Evolutionary conservation across 2,113 vertebrate genomes (phyloP).

Genomic region (Eupsittula cactorum): DNA sequence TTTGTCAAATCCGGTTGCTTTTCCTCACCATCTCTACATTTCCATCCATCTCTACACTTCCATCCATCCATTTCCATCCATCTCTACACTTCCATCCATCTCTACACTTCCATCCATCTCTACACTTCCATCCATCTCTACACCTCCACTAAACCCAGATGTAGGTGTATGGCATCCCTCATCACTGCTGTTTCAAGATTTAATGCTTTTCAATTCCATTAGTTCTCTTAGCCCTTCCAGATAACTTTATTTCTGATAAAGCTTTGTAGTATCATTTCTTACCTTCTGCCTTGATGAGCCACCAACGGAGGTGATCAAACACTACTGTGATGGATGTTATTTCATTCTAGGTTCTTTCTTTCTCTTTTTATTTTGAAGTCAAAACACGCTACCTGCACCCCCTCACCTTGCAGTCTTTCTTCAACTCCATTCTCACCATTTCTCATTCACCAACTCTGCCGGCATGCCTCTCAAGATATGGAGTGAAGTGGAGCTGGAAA

Average conservation of each 20-base stretch:
- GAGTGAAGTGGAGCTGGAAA: background rate
- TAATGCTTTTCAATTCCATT: background rate
- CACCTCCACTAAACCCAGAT: background rate
- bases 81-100: background rate
- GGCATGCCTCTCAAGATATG: rapidly evolving
- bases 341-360: background rate
- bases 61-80: background rate
- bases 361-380: background rate
- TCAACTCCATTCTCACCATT: rapidly evolving
- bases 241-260: background rate
- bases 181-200: background rate
- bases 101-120: background rate
- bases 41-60: background rate
- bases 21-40: background rate
- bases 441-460: background rate
- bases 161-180: background rate
- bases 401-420: background rate
- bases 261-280: background rate
- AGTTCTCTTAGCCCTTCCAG: background rate
- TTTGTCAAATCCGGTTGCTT: background rate
- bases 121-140: background rate
- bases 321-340: no score
- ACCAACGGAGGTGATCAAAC: background rate
- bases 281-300: background rate
- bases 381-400: rapidly evolving